Evolutionary conservation across 2,888 invertebrate species (phyloP), one percentile per base, ranked within the genome.

Genomic region (Spilarctia lutea): DNA sequence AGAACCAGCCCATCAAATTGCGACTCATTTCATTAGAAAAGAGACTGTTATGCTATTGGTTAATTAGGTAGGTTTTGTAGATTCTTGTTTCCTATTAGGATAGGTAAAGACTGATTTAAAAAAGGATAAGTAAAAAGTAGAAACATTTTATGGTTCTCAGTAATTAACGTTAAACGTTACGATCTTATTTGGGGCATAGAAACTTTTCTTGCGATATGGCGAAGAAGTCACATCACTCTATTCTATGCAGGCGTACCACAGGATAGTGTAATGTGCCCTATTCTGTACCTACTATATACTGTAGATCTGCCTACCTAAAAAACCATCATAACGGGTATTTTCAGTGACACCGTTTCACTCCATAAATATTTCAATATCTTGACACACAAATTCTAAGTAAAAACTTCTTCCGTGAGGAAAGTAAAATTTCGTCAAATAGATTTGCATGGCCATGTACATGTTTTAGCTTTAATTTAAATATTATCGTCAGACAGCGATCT

Each of bases 1-100:
- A 42, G 74, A 79, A 77, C 73, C 79, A 76, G 73, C 68, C 72
- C 74, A 74, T 75, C 74, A 77, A 81, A 82, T 81, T 82, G 74
- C 42, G 72, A 68, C 79, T 82, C 77, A 82, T 79, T 83, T 71
- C 30, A 82, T 83, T 81, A 83, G 67, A 71, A 71, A 71, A 45
- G 33, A 65, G 30, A 70, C 71, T 30, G 45, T 1, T 48, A 6
- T 48, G 13, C 42, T 6, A 4, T 7, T 52, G 3, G 7, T 20
- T 52, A 52, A 52, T 24, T 52, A 48, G 45, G 45, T 48, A 48
- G 18, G 45, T 48, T 24, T 24, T 24, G 24, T 52, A 3, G 24
- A 24, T 7, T 52, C 8, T 0, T 52, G 24, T 20, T 24, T 52
- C 48, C 18, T 48, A 48, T 20, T 52, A 52, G 24, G 18, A 48